Base-by-base conservation (phyloP, 2,888 invertebrate genomes). In the Enchytraeus crypticus region DNA sequence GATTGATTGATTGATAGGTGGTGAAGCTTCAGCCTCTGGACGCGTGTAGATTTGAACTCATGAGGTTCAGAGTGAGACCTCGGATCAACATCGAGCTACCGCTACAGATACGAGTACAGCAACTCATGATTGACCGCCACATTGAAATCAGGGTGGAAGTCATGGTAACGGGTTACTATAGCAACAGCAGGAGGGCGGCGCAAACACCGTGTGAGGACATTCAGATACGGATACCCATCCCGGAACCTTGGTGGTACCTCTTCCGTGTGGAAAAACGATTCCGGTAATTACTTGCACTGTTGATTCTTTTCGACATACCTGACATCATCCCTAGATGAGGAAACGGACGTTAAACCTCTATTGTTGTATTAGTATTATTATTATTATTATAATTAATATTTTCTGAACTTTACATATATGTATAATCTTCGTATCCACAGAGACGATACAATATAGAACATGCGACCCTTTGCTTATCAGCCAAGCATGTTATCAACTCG, bases 231-330 rank as follows among this genome's bases (percentile, higher is more conserved):
- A 81, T 98, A 80, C 97, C 97, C 18, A 92, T 99, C 73, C 98
- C 98, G 26, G 97, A 99, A 81, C 90, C 92, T 76, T 99, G 98
- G 98, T 96, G 98, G 75, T 98, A 98, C 81, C 83, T 97, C 75
- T 98, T 98, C 83, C 85, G 98, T 64, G 93, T 95, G 51, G 98
- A 99, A 69, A 95, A 95, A 76, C 91, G 96, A 80, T 97, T 97
- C 80, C n/a, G n/a, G n/a, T n/a, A n/a, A n/a, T n/a, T n/a, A n/a
- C n/a, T n/a, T n/a, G n/a, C n/a, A n/a, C n/a, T n/a, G n/a, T n/a
- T n/a, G n/a, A n/a, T n/a, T n/a, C n/a, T n/a, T n/a, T n/a, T n/a
- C n/a, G n/a, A n/a, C n/a, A n/a, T n/a, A n/a, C n/a, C n/a, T n/a
- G n/a, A n/a, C n/a, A n/a, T n/a, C n/a, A n/a, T n/a, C n/a, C n/a